Percentiles rank a stretch among this genome's conserved stretches.
These are phyloP conservation scores for Epinephelus malabaricus DNA, from an alignment of 2,797 vertebrate genomes.

Conservation along the genomic window DNA sequence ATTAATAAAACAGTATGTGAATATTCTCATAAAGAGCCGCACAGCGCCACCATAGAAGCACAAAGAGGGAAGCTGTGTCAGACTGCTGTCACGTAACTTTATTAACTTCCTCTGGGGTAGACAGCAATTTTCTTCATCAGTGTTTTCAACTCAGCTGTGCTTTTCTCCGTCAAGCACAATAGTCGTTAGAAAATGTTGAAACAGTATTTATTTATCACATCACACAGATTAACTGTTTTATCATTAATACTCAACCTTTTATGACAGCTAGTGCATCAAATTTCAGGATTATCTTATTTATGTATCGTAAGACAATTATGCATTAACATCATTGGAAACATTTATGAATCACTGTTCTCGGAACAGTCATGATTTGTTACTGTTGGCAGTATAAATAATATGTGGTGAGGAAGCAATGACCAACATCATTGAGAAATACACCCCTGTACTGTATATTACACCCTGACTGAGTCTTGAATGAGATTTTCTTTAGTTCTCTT, in stretches of 20 bases:
- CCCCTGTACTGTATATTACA: not conserved
- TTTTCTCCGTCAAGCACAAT: slow-evolving; percentile 21
- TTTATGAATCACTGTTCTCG: not conserved
- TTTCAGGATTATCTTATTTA: not conserved
- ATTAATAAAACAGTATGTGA: slow-evolving; percentile 60
- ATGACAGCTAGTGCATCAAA: not conserved
- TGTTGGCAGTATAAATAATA: not conserved
- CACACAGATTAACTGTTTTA: slow-evolving; percentile 1
- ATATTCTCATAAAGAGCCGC: slow-evolving; percentile 12
- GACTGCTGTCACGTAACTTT: slow-evolving; percentile 13
- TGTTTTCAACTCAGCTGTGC: not conserved
- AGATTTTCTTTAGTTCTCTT: not conserved
- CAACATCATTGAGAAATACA: not conserved
- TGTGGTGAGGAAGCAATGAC: not conserved
- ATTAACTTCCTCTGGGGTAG: not conserved
- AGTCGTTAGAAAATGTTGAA: slow-evolving; percentile 14
- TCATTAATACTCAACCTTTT: not conserved
- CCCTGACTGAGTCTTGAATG: not conserved
- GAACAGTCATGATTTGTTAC: not conserved
- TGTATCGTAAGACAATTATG: not conserved
- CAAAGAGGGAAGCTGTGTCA: not conserved
- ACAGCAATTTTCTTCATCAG: slow-evolving; percentile 13
- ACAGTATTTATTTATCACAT: not conserved
- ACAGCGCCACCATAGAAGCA: slow-evolving; percentile 1
- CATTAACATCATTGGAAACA: not conserved